Percentiles rank a stretch among this genome's conserved stretches.
These are phyloP conservation scores for Gymnoscopelus microlampas DNA, from an alignment of 2,797 vertebrate species.

Conservation along the genomic window DNA sequence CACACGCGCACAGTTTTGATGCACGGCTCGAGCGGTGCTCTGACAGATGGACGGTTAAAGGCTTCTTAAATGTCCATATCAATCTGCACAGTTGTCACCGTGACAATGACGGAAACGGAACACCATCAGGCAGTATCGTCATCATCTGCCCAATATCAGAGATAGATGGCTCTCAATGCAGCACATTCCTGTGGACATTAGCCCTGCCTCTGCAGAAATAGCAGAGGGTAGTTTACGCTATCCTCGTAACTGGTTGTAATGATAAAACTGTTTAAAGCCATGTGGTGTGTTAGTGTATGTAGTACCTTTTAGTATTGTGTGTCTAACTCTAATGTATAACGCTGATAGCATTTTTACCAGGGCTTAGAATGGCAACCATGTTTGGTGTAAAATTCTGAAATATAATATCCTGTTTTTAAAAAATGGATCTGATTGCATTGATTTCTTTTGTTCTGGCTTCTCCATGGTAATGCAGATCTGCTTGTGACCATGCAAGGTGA, in stretches of 20 bases:
- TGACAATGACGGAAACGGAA: conserved; percentile 79
- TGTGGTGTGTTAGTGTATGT: neutral
- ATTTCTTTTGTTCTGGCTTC: conserved; percentile 53
- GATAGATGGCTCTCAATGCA: conserved; percentile 56
- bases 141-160: conserved; percentile 72
- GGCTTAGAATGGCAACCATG: neutral
- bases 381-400: conserved; percentile 39
- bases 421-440: conserved; percentile 61
- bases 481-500: conserved; percentile 56
- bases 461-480: conserved; percentile 58
- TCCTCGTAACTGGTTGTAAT: neutral
- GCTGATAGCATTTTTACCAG: neutral
- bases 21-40: conserved; percentile 56
- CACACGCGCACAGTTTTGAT: conserved; percentile 39
- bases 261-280: conserved; percentile 8
- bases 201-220: conserved; percentile 17
- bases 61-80: conserved; percentile 82
- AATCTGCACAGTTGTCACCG: conserved; percentile 79
- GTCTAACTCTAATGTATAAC: neutral
- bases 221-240: neutral
- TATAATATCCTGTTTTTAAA: conserved; percentile 51
- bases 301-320: conserved; percentile 2
- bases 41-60: conserved; percentile 77
- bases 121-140: conserved; percentile 64
- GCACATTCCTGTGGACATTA: conserved; percentile 58